Evolutionary conservation across 2,888 invertebrate genomes (phyloP).

Genomic region (Tiliacea aurago): DNA sequence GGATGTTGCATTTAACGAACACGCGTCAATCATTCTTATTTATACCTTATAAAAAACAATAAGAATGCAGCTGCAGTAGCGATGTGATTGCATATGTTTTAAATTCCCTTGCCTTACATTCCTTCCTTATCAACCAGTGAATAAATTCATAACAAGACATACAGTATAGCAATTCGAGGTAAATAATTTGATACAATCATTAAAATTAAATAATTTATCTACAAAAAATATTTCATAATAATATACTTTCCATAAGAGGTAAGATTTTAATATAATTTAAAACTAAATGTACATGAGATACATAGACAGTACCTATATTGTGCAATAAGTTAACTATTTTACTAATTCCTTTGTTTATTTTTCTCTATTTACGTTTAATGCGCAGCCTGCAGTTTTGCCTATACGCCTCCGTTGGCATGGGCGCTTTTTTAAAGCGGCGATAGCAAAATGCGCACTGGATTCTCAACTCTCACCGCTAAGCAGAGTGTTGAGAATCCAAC

Average conservation of each 20-base stretch:
- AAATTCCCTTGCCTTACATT: background rate
- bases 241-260: conserved; percentile 19
- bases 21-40: background rate
- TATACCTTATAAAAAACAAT: background rate
- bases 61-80: background rate
- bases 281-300: conserved; percentile 12
- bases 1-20: background rate
- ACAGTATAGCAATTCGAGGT: conserved; percentile 25
- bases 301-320: background rate
- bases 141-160: conserved; percentile 28
- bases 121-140: background rate
- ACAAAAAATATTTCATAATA: conserved; percentile 14
- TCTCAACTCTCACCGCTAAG: too few species aligned
- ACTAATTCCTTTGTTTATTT: conserved; percentile 7
- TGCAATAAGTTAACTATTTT: conserved; percentile 1
- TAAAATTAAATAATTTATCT: conserved; percentile 17
- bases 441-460: too few species aligned
- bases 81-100: background rate
- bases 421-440: too few species aligned
- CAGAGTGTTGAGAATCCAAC: too few species aligned
- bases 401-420: too few species aligned
- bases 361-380: background rate
- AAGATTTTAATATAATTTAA: conserved; percentile 3
- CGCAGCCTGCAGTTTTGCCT: background rate
- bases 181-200: conserved; percentile 26